Evolutionary conservation across 2,797 vertebrate species (phyloP).

Genomic region (Sebastes taczanowskii): DNA sequence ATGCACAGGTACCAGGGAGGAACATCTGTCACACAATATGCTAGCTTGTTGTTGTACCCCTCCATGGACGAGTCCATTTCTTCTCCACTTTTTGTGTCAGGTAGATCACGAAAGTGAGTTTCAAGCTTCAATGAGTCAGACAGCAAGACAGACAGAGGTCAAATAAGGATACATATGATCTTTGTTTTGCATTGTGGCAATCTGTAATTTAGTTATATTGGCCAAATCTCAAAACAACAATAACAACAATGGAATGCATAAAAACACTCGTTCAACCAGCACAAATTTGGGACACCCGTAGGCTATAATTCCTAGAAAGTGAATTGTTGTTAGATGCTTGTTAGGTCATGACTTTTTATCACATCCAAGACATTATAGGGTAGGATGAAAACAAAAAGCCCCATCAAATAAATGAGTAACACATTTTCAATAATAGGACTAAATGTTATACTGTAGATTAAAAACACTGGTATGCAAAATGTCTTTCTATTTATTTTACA

Average conservation of each 20-base stretch:
- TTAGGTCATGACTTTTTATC: neutral
- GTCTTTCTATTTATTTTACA: neutral
- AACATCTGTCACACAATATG: conserved; percentile 87
- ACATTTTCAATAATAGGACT: neutral
- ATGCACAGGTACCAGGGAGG: conserved; percentile 97
- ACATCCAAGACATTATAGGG: neutral
- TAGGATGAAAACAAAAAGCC: neutral
- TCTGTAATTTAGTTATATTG: neutral
- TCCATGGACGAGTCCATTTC: conserved; percentile 31
- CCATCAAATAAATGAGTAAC: neutral
- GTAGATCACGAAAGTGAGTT: conserved; percentile 72
- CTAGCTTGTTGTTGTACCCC: conserved; percentile 75
- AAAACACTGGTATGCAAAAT: neutral
- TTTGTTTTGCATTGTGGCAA: neutral
- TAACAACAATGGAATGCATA: neutral
- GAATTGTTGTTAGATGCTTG: neutral
- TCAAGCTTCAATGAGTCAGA: conserved; percentile 72
- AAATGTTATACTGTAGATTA: neutral
- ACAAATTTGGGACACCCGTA: neutral
- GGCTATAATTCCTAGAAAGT: neutral
- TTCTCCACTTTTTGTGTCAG: conserved; percentile 26
- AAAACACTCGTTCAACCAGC: neutral
- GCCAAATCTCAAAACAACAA: neutral
- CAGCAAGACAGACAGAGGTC: neutral
- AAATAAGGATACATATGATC: neutral